Evolutionary conservation across 2,888 invertebrate species (phyloP).

Genomic region (Ennomos fuscantarius): DNA sequence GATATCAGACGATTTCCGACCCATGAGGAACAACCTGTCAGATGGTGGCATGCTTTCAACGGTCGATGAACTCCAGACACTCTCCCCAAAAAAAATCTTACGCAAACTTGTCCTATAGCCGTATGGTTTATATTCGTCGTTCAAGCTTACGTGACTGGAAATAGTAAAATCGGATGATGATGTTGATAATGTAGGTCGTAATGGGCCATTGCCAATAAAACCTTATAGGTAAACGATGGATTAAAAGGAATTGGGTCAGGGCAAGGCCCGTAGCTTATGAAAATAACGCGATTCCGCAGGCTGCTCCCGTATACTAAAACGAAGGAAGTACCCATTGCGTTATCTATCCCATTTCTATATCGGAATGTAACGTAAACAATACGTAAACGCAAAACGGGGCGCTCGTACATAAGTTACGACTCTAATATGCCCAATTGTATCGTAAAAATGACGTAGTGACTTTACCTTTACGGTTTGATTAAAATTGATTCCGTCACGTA

Average conservation of each 20-base stretch:
- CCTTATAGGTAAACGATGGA: conserved; percentile 85
- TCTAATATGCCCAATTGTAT: conserved; percentile 40
- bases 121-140: conserved; percentile 80
- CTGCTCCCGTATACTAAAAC: conserved; percentile 56
- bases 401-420: conserved; percentile 43
- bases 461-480: conserved; percentile 40
- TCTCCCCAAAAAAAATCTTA: conserved; percentile 49
- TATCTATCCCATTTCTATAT: conserved; percentile 57
- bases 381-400: conserved; percentile 44
- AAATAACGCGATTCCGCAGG: conserved; percentile 70
- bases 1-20: conserved; percentile 43
- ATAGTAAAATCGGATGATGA: conserved; percentile 85
- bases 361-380: conserved; percentile 47
- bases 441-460: conserved; percentile 37
- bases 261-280: conserved; percentile 76
- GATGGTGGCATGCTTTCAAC: conserved; percentile 46
- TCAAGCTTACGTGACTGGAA: conserved; percentile 84
- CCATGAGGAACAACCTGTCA: conserved; percentile 42
- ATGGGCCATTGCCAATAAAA: conserved; percentile 84
- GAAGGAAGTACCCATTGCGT: conserved; percentile 59
- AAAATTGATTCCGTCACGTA: conserved; percentile 33
- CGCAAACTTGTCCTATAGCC: conserved; percentile 52
- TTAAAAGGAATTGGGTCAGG: conserved; percentile 83
- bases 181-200: conserved; percentile 85
- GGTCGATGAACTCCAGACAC: conserved; percentile 53